phyloP scores from a whole-genome alignment of 2,888 invertebrate species.

The Clivina fossor region DNA sequence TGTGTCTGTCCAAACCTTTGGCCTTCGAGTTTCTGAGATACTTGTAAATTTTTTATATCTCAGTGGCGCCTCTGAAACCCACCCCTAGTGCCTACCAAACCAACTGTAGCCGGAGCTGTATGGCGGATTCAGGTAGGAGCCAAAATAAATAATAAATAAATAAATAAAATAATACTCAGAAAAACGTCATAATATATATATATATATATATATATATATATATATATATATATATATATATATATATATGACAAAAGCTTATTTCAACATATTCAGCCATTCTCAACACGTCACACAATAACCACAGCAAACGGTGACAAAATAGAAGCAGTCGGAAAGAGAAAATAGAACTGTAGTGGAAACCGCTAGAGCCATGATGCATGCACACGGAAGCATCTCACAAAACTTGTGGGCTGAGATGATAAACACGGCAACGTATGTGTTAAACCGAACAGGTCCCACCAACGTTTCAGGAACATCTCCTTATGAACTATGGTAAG shows the following conservation, averaged over 20 bases:
- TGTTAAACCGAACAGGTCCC: constrained; percentile 39
- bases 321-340: constrained; percentile 11
- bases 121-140: too few relatives aligned
- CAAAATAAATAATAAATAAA: too few relatives aligned
- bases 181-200: too few relatives aligned
- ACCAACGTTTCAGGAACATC: constrained; percentile 37
- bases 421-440: constrained; percentile 34
- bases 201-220: too few relatives aligned
- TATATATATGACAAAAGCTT: constrained; percentile 1
- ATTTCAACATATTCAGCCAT: constrained; percentile 17
- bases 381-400: constrained; percentile 32
- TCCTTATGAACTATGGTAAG: constrained; percentile 42
- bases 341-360: constrained; percentile 18
- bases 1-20: too few relatives aligned
- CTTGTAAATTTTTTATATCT: too few relatives aligned
- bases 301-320: constrained; percentile 18
- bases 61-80: too few relatives aligned
- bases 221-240: too few relatives aligned
- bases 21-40: too few relatives aligned
- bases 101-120: too few relatives aligned
- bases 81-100: too few relatives aligned
- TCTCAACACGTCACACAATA: constrained; percentile 9
- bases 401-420: constrained; percentile 38
- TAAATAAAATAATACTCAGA: too few relatives aligned
- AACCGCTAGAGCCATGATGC: constrained; percentile 4